phyloP scores from a whole-genome alignment of 2,888 invertebrate species.

The Pandemis corylana region DNA sequence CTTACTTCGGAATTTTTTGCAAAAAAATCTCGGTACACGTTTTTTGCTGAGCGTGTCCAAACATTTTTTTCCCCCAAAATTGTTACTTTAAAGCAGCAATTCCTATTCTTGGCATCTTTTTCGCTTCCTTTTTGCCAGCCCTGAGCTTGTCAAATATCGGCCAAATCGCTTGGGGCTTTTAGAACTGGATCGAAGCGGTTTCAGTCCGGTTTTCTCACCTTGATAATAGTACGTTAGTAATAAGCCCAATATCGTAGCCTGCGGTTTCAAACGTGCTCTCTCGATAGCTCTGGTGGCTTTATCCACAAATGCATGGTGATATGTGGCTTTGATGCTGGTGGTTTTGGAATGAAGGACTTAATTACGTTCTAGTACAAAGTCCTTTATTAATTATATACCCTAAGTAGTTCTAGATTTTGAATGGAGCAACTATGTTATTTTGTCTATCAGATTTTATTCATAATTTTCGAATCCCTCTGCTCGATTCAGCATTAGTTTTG shows the following conservation, averaged over 20 bases:
- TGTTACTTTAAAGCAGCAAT: conserved; percentile 35
- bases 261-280: conserved; percentile 30
- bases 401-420: not conserved
- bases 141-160: conserved; percentile 35
- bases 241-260: conserved; percentile 33
- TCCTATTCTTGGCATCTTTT: conserved; percentile 40
- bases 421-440: no score
- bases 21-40: conserved; percentile 19
- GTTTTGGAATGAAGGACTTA: conserved; percentile 5
- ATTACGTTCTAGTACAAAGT: not conserved
- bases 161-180: conserved; percentile 36
- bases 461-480: no score
- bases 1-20: not conserved
- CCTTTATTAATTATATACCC: not conserved
- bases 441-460: no score
- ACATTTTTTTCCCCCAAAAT: conserved; percentile 27
- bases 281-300: conserved; percentile 12
- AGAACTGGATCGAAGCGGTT: conserved; percentile 34
- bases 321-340: conserved; percentile 22
- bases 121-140: conserved; percentile 31
- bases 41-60: conserved; percentile 32
- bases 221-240: conserved; percentile 28
- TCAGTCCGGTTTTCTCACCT: conserved; percentile 44
- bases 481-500: no score
- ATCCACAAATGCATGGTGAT: conserved; percentile 28